Conservation (phyloP, 2,888 invertebrate species). For the Orthonychiurus folsomi region DNA sequence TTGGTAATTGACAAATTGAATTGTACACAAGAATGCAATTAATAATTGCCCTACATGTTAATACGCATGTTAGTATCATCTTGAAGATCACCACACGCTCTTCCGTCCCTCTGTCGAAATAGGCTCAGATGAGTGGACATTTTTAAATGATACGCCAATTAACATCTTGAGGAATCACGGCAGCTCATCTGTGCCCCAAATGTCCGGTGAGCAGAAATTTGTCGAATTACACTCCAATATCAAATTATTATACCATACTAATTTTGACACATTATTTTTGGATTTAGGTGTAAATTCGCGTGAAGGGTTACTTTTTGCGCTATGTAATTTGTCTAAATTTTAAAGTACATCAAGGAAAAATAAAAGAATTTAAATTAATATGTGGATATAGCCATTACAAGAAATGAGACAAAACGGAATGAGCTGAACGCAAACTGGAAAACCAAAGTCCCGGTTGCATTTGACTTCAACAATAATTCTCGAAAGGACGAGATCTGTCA, state of each 20-base stretch:
- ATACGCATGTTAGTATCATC: background rate
- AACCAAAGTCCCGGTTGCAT: conserved; percentile 20
- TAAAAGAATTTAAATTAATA: too few relatives aligned
- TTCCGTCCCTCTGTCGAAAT: background rate
- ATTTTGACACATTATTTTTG: too few relatives aligned
- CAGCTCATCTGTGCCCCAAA: background rate
- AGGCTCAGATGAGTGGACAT: background rate
- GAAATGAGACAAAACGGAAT: conserved; percentile 23
- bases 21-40: too few relatives aligned
- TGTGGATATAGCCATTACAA: too few relatives aligned
- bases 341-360: too few relatives aligned
- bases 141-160: background rate
- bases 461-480: conserved; percentile 25
- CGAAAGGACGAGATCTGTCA: background rate
- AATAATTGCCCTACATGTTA: background rate
- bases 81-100: background rate
- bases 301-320: background rate
- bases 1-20: too few relatives aligned
- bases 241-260: too few relatives aligned
- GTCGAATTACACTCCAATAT: too few relatives aligned
- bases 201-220: too few relatives aligned
- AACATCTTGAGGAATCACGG: background rate
- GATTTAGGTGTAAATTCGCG: background rate
- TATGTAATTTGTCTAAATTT: too few relatives aligned
- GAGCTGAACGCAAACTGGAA: conserved; percentile 24